A percentile compares a stretch with the other conserved stretches of the same genome.
Conservation (phyloP, 2,113 vertebrate genomes). For the Myrmecophaga tridactyla region DNA sequence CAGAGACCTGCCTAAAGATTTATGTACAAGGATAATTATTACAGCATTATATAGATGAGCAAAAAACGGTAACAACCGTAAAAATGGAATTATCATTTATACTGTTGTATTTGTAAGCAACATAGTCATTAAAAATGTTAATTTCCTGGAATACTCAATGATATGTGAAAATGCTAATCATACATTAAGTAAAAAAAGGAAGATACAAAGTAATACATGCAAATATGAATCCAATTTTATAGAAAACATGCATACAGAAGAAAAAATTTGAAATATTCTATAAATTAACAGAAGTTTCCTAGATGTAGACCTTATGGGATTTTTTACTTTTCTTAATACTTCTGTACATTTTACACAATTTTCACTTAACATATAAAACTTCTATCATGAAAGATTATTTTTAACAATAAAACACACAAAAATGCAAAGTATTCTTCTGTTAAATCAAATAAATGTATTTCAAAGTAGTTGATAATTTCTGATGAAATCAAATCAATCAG, state of each 20-base stretch:
- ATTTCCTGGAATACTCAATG: slow-evolving; percentile 31
- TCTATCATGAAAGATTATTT: slow-evolving; percentile 1
- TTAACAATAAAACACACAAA: slow-evolving; percentile 30
- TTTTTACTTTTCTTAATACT: neutral
- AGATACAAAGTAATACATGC: neutral
- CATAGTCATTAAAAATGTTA: neutral
- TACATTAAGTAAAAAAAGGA: neutral
- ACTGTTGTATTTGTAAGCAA: neutral
- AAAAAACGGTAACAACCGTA: slow-evolving; percentile 2
- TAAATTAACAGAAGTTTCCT: neutral
- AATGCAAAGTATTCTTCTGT: neutral
- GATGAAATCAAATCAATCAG: neutral
- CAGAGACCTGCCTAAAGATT: neutral
- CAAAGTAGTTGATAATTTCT: neutral
- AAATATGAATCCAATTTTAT: neutral
- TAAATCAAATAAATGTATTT: slow-evolving; percentile 27
- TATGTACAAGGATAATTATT: neutral
- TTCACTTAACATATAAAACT: neutral
- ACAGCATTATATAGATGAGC: neutral
- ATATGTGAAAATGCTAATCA: neutral
- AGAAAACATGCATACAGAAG: neutral
- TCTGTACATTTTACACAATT: neutral
- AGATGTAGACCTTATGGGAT: neutral
- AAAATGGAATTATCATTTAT: neutral
- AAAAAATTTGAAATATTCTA: neutral